Evolutionary conservation across 2,888 invertebrate genomes (phyloP).

Genomic region (Dynastes tityus): DNA sequence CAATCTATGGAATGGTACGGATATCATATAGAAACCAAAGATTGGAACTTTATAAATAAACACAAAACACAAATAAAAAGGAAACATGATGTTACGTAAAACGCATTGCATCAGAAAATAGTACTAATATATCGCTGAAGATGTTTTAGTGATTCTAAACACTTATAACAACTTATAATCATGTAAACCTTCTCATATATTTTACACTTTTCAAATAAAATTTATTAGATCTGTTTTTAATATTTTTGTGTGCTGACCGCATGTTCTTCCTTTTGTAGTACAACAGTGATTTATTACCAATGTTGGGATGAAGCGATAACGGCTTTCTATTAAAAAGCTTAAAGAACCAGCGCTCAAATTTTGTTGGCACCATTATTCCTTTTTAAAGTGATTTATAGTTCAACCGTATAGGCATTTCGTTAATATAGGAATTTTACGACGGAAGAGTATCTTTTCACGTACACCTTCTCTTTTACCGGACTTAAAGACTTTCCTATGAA

Average conservation of each 20-base stretch:
- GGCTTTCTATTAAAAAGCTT: slow-evolving; percentile 39
- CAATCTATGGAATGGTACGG: too few species aligned
- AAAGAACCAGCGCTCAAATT: slow-evolving; percentile 39
- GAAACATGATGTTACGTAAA: too few species aligned
- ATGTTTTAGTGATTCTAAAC: too few species aligned
- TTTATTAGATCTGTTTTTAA: slow-evolving; percentile 16
- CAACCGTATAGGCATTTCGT: slow-evolving; percentile 39
- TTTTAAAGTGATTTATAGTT: slow-evolving; percentile 46
- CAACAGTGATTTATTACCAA: slow-evolving; percentile 37
- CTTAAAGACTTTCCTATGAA: slow-evolving; percentile 35
- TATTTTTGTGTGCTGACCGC: slow-evolving; percentile 21
- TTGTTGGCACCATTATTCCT: slow-evolving; percentile 46
- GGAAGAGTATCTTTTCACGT: slow-evolving; percentile 41
- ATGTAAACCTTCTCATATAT: neutral
- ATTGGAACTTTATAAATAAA: too few species aligned
- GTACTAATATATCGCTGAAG: too few species aligned
- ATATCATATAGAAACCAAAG: too few species aligned
- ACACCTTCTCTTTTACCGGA: slow-evolving; percentile 29
- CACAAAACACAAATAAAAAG: too few species aligned
- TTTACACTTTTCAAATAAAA: slow-evolving; percentile 27
- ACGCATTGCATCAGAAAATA: too few species aligned
- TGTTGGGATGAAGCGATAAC: slow-evolving; percentile 40
- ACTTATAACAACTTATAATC: neutral
- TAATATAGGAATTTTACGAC: slow-evolving; percentile 42
- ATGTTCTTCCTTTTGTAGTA: slow-evolving; percentile 33